A percentile compares a stretch with the other conserved stretches of the same genome.
Conservation (phyloP, 2,113 vertebrate species). For the Madoqua kirkii region DNA sequence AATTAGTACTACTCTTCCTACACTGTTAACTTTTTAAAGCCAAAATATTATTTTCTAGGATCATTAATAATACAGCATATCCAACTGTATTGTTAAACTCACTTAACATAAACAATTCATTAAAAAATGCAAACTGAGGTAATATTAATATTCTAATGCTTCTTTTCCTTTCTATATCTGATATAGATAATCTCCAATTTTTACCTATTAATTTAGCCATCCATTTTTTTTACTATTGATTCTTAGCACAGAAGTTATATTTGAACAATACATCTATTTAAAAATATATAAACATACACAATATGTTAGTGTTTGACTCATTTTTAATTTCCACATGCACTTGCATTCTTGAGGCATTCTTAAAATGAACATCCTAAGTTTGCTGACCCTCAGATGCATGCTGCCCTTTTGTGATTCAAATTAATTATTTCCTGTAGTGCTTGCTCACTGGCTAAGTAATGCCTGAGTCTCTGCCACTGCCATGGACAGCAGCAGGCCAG, state of each 20-base stretch:
- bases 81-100: not conserved
- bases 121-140: not conserved
- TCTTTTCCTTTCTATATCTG: not conserved
- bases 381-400: not conserved
- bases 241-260: not conserved
- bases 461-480: rapidly evolving
- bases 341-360: not conserved
- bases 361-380: not conserved
- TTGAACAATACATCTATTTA: not conserved
- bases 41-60: slow-evolving; percentile 34
- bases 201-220: not conserved
- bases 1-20: too few relatives aligned
- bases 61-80: not conserved
- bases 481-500: not conserved
- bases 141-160: not conserved
- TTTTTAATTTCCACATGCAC: not conserved
- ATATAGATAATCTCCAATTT: not conserved
- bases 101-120: not conserved
- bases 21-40: slow-evolving; percentile 33
- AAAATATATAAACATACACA: not conserved
- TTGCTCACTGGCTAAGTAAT: not conserved
- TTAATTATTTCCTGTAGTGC: not conserved
- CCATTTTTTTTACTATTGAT: not conserved
- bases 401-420: not conserved
- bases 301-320: not conserved